Percentiles rank a stretch among this genome's conserved stretches.
Conservation (phyloP, 2,797 vertebrate genomes). For the Otolemur crassicaudatus region DNA sequence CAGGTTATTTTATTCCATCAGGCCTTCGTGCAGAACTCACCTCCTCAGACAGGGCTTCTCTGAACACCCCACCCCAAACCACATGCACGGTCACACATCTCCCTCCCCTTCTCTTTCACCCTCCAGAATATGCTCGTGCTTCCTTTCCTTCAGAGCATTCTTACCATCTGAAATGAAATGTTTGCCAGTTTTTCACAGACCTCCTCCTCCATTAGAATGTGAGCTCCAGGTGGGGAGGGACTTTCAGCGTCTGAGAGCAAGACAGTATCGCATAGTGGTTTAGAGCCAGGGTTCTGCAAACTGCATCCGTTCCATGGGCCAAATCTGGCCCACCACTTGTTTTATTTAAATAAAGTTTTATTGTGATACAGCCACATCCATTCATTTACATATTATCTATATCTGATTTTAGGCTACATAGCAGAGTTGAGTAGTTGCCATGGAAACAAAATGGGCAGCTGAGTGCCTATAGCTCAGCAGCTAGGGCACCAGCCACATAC, state of each 20-base stretch:
- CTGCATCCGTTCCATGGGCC: not conserved
- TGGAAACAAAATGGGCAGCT: not conserved
- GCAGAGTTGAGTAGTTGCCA: not conserved
- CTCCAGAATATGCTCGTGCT: not conserved
- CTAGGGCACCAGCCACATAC: too few relatives aligned
- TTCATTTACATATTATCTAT: not conserved
- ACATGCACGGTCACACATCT: rapidly evolving
- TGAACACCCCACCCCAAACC: not conserved
- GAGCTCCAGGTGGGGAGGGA: not conserved
- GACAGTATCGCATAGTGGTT: not conserved
- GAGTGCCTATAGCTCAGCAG: too few relatives aligned
- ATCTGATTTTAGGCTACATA: not conserved
- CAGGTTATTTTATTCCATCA: not conserved
- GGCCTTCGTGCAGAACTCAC: not conserved
- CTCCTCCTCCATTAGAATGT: not conserved
- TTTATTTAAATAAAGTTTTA: conserved; percentile 43
- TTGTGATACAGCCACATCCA: not conserved
- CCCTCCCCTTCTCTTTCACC: not conserved
- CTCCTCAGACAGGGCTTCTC: not conserved
- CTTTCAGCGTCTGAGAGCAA: not conserved
- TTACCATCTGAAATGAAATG: not conserved
- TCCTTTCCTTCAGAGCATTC: not conserved
- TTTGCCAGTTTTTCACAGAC: not conserved
- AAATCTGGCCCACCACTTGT: not conserved
- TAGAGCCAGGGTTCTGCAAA: not conserved